Conservation (phyloP, 2,113 vertebrate genomes). For the Etia nguti region DNA sequence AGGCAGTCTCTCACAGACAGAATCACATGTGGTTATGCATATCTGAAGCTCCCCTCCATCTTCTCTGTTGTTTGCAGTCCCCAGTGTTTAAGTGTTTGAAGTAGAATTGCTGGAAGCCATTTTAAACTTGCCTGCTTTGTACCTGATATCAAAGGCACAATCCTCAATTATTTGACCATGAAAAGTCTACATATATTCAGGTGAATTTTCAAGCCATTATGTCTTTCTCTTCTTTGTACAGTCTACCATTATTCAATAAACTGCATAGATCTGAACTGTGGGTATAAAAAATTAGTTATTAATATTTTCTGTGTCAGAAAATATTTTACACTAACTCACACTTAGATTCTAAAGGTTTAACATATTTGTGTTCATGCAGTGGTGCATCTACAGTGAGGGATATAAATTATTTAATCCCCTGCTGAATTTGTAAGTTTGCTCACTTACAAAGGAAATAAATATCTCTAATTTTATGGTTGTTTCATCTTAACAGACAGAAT, state of each 20-base stretch:
- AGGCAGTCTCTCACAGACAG: not conserved
- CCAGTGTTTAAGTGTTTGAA: constrained; percentile 30
- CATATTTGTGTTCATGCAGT: not conserved
- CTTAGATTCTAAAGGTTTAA: not conserved
- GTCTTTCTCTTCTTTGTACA: not conserved
- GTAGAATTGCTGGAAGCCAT: constrained; percentile 34
- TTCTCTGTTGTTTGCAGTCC: constrained; percentile 37
- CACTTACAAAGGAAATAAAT: not conserved
- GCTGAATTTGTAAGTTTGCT: not conserved
- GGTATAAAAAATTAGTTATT: not conserved
- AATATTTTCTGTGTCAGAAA: not conserved
- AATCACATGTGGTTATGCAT: constrained; percentile 33
- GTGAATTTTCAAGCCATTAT: not conserved
- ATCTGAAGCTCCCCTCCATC: not conserved
- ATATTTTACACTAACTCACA: not conserved
- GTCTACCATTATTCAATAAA: not conserved
- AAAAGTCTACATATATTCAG: not conserved
- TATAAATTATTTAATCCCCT: not conserved
- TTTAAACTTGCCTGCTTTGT: constrained; percentile 15
- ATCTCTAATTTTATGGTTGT: not conserved
- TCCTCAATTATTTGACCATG: constrained; percentile 35
- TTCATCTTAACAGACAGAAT: not conserved
- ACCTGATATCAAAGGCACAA: constrained; percentile 37
- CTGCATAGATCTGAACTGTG: not conserved
- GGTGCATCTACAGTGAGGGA: not conserved